Percentiles rank a stretch among this genome's conserved stretches.
Evolutionary conservation across 2,797 vertebrate genomes (phyloP).

Genomic region (Gorsachius magnificus): DNA sequence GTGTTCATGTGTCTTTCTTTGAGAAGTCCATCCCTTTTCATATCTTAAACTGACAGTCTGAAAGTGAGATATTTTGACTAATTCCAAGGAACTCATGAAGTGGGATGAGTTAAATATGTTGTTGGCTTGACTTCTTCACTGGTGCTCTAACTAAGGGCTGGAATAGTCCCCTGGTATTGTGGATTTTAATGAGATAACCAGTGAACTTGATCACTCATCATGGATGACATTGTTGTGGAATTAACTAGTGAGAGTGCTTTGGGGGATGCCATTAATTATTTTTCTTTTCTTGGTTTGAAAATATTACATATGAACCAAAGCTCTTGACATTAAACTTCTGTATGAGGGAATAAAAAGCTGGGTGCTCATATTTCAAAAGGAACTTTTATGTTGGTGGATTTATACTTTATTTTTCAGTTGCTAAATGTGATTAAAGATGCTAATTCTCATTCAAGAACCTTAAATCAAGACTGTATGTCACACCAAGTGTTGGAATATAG

Average conservation of each 20-base stretch:
- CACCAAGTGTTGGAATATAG: not conserved
- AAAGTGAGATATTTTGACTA: not conserved
- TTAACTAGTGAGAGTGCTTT: not conserved
- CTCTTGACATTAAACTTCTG: not conserved
- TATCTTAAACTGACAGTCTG: not conserved
- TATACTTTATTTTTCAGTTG: not conserved
- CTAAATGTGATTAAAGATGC: not conserved
- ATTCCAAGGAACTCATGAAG: not conserved
- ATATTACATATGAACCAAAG: not conserved
- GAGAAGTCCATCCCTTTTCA: rapidly evolving
- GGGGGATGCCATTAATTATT: not conserved
- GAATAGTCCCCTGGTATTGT: not conserved
- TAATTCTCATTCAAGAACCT: not conserved
- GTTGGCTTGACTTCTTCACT: not conserved
- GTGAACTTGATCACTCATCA: not conserved
- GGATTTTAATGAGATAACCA: not conserved
- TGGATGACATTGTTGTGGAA: not conserved
- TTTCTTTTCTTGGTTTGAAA: not conserved
- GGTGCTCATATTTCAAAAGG: not conserved
- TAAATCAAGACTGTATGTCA: not conserved
- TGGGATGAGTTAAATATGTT: not conserved
- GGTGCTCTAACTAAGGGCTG: not conserved
- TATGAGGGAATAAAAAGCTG: not conserved
- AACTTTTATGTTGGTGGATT: not conserved
- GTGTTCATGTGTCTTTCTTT: not conserved